Conservation (phyloP, 2,888 invertebrate species). For the Neuroscelio doddi region DNA sequence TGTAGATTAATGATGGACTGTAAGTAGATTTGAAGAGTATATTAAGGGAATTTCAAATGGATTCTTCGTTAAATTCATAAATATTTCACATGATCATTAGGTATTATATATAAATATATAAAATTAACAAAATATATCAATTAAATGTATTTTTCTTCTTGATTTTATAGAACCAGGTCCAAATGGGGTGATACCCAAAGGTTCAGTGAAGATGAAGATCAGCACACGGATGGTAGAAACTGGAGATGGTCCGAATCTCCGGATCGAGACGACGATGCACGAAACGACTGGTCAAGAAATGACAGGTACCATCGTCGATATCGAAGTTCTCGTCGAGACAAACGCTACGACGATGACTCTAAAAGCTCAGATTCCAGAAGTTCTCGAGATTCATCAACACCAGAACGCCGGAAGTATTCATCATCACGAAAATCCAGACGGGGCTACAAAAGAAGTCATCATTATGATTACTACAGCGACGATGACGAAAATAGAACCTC, state of each 20-base stretch:
- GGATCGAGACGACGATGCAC: constrained; percentile 69
- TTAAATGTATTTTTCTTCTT: too few species aligned
- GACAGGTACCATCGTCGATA: constrained; percentile 25
- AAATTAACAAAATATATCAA: too few species aligned
- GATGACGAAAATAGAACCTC: constrained; percentile 28
- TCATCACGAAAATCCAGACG: constrained; percentile 40
- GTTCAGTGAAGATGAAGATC: constrained; percentile 50
- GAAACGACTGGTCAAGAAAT: constrained; percentile 34
- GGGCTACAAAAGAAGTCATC: constrained; percentile 38
- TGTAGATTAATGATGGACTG: too few species aligned
- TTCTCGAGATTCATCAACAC: constrained; percentile 31
- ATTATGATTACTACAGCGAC: constrained; percentile 33
- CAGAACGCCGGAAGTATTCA: constrained; percentile 28
- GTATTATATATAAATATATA: too few species aligned
- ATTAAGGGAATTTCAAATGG: too few species aligned
- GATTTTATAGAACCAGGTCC: constrained; percentile 51
- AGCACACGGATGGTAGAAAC: constrained; percentile 62
- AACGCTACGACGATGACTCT: constrained; percentile 30
- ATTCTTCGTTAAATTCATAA: too few species aligned
- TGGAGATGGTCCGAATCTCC: constrained; percentile 89
- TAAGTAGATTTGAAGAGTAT: too few species aligned
- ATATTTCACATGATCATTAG: too few species aligned
- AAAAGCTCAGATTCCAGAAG: constrained; percentile 44
- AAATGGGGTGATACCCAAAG: constrained; percentile 61
- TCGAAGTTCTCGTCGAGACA: constrained; percentile 35